phyloP scores from a whole-genome alignment of 2,797 vertebrate species.

The Schizopygopsis malacanthus region DNA sequence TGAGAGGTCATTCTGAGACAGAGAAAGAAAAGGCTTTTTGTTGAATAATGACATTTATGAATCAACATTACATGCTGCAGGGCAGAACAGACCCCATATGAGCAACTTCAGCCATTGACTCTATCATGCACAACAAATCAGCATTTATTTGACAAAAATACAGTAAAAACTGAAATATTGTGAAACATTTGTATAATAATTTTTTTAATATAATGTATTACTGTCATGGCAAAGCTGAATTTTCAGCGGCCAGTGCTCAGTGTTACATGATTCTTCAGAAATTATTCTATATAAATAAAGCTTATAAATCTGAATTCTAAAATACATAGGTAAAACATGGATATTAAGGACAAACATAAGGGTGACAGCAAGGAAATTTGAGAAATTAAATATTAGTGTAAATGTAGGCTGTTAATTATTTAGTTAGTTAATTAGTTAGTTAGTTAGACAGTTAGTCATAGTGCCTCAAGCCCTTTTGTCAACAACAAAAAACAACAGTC shows the following conservation, averaged over 20 bases:
- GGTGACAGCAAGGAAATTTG: neutral
- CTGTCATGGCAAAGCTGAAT: neutral
- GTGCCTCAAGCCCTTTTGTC: neutral
- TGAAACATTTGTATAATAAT: neutral
- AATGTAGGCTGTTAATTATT: neutral
- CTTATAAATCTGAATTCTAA: neutral
- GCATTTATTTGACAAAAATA: neutral
- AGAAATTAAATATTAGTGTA: neutral
- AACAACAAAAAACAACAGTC: neutral
- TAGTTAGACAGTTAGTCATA: neutral
- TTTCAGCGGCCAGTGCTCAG: neutral
- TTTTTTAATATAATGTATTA: neutral
- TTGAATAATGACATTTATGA: neutral
- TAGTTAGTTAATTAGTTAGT: neutral
- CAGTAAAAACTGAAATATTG: neutral
- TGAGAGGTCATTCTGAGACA: conserved; percentile 66
- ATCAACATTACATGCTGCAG: neutral
- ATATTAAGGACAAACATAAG: neutral
- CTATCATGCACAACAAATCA: neutral
- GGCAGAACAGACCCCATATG: neutral
- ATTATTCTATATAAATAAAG: neutral
- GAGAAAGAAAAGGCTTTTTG: conserved; percentile 23
- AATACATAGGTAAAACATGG: neutral
- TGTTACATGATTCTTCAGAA: neutral
- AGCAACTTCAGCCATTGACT: neutral